Evolutionary conservation across 2,113 vertebrate species (phyloP), one percentile per base, ranked within the genome.

Genomic region (Oncorhynchus gorbuscha): DNA sequence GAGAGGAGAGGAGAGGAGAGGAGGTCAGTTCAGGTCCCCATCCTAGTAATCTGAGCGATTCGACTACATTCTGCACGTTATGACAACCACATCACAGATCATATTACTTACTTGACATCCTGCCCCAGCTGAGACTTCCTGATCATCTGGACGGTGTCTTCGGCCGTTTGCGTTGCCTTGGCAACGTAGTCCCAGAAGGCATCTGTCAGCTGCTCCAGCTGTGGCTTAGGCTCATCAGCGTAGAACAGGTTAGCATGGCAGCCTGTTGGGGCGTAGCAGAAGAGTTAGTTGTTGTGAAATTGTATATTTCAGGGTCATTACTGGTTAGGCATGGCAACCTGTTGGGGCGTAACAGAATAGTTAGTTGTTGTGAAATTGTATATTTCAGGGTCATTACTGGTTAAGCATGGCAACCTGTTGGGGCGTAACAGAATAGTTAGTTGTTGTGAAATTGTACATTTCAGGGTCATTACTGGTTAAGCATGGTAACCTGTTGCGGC

Each of bases 161-260:
- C 90, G 66, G 92, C 91, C 28, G 92, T 93, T 77, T 87, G 74
- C 1, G 92, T 94, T 58, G 89, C 91, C 66, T 90, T 89, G 55
- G 80, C 77, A 55, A 93, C 92, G 71, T 93, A 93, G 22, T 92
- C 87, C 94, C 93, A 94, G 85, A 94, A 94, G 16, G 90, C 85
- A 85, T 92, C 89, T 68, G 77, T 90, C 74, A 93, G 1, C 66
- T 93, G 85, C 39, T 93, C 93, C 80, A 93, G 77, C 85, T 93
- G 90, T 18, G 92, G 88, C 78, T 92, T 92, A 1, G 92, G 92
- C 66, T 91, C 91, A 84, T 94, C 92, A 82, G 91, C 91, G 64
- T 45, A 45, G 39, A 45, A 45, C 9, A 45, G 39, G 39, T 45
- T 45, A 45, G 39, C 39, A 45, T 45, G 89, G 87, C 76, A 93